These are phyloP conservation scores for Apamea anceps DNA, from an alignment of 2,888 invertebrate genomes.

Conservation along the genomic window DNA sequence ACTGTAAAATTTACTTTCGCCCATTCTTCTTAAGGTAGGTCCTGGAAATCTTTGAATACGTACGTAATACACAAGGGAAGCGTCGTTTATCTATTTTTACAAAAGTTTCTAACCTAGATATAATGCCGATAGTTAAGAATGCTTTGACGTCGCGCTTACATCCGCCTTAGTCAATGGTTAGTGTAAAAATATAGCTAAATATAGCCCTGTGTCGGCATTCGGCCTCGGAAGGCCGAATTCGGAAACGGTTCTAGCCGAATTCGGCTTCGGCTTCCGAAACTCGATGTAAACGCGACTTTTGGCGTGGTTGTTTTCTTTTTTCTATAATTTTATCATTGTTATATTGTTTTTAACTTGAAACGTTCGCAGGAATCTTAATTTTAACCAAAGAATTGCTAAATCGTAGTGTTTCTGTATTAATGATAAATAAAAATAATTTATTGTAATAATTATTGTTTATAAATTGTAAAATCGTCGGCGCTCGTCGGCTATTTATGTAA, in stretches of 20 bases:
- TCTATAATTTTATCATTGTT: constrained; percentile 77
- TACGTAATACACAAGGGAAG: constrained; percentile 4
- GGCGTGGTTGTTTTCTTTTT: constrained; percentile 76
- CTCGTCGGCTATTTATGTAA: constrained; percentile 72
- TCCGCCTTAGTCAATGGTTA: constrained; percentile 59
- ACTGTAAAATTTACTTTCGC: not conserved
- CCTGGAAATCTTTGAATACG: constrained; percentile 32
- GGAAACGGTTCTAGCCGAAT: constrained; percentile 36
- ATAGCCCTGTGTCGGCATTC: constrained; percentile 46
- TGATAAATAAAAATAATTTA: constrained; percentile 75
- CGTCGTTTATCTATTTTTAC: constrained; percentile 64
- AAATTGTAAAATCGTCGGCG: constrained; percentile 66
- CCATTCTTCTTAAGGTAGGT: not conserved
- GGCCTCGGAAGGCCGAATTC: constrained; percentile 53
- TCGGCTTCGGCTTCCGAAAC: constrained; percentile 48
- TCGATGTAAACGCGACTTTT: constrained; percentile 68
- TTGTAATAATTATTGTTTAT: constrained; percentile 72
- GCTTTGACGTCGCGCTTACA: constrained; percentile 65
- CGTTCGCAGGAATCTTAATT: constrained; percentile 77
- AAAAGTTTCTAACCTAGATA: constrained; percentile 62
- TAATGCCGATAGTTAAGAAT: constrained; percentile 58
- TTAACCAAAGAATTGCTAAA: constrained; percentile 85
- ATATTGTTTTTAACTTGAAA: constrained; percentile 77
- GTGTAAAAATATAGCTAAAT: constrained; percentile 60
- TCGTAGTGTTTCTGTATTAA: constrained; percentile 76